Base-by-base conservation (phyloP, 2,113 vertebrate genomes). In the Picathartes gymnocephalus region DNA sequence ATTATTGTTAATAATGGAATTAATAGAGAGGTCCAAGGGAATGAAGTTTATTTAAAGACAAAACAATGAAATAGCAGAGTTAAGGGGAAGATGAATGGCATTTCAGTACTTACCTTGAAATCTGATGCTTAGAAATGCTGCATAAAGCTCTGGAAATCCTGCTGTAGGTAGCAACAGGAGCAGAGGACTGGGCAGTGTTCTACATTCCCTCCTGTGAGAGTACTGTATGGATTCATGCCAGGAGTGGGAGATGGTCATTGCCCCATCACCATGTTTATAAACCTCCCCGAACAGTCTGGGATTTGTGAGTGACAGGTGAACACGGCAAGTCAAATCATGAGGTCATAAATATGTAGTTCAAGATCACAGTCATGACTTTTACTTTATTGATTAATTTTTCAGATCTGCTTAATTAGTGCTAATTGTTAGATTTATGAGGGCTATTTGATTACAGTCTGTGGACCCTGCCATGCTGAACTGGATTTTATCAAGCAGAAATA, bases 401-500 rank as follows among this genome's bases (percentile, higher is more conserved):
- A 70, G 28, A 50, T 69, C 66, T 91, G n/a, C 45, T 87, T 80
- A 76, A 86, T 80, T 73, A 74, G 47, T n/a, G n/a, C 9, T 82
- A 47, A 72, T 80, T 82, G 22, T 61, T 70, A 61, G 23, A 94
- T 89, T 87, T 88, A 85, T 42, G 25, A 77, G 23, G 19, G 12
- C 21, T 88, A 24, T 80, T 82, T 93, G 42, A 77, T 73, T 70
- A 40, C 40, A 81, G 48, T 19, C n/a, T 88, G 72, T 74, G 44
- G 62, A 88, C n/a, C 15, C 24, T 88, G 47, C 20, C 47, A 51
- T 20, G 14, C 56, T 71, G 39, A 78, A 44, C 31, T 81, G 86
- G 57, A 51, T 77, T 91, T 94, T 96, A 33, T 78, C 60, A 94
- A 92, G 68, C 42, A 77, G 60, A 91, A 66, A 58, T 54, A 78